Base-by-base conservation (phyloP, 2,888 invertebrate genomes). In the Leucophora obtusa region DNA sequence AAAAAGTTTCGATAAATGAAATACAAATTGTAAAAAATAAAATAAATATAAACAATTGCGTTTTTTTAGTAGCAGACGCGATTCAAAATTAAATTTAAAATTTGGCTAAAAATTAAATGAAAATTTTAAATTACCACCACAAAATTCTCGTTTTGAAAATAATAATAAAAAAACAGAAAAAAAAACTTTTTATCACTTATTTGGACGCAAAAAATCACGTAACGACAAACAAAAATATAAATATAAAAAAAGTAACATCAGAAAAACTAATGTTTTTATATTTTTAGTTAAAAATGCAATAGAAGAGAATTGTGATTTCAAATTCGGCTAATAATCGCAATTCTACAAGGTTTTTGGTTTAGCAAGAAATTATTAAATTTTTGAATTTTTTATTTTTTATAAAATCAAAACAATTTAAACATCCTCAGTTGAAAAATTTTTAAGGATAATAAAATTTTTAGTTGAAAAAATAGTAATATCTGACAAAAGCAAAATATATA, bases 21-120 rank as follows among this genome's bases (percentile, higher is more conserved):
- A 72, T 75, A 82, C 58, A 78, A 79, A 79, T 77, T 63, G 50
- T 38, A 11, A 38, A 38, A 38, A n/a, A n/a, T n/a, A n/a, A 38
- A 74, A 71, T 82, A 80, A 47, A 75, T 51, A 77, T 56, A 75
- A 82, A 83, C 83, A 82, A 88, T 89, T 89, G 89, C 89, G 89
- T 89, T 89, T 89, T 89, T 89, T 89, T 89, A 88, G 89, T 89
- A 89, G 89, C 89, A 85, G 86, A 86, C 86, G 88, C 88, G 87
- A 87, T 87, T 74, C 83, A 58, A 70, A 83, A 75, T 72, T 75
- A 43, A 60, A 53, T 21, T 59, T 28, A 14, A 50, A 75, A 70
- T 82, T 84, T 83, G 83, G 77, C 84, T 69, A 47, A 68, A 81
- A 84, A 82, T 43, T 10, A 15, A 62, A 53, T 75, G 58, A 59